Conservation (phyloP, 1,140 invertebrate genomes). For the Holotrichia oblita region DNA sequence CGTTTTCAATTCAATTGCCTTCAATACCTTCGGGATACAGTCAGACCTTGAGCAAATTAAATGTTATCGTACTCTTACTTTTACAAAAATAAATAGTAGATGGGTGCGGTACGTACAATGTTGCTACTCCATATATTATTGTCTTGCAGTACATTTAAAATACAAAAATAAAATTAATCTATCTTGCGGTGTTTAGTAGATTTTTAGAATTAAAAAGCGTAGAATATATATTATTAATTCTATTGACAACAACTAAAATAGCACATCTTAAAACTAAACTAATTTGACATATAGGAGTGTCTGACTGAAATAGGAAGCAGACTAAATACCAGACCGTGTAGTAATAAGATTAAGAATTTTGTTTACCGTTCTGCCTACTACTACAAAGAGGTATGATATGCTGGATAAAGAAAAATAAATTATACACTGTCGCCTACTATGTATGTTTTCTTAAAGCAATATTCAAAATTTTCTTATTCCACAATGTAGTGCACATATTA, state of each 20-base stretch:
- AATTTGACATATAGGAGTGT: too few relatives aligned
- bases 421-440: too few relatives aligned
- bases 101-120: not conserved
- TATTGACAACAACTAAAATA: too few relatives aligned
- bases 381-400: not conserved
- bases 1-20: not conserved
- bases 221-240: too few relatives aligned
- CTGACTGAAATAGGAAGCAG: too few relatives aligned
- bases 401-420: too few relatives aligned
- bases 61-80: constrained; percentile 23
- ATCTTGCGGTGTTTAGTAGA: not conserved
- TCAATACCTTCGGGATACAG: not conserved
- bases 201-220: not conserved
- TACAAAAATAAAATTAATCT: not conserved
- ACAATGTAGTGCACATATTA: too few relatives aligned
- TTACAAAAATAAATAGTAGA: constrained; percentile 17
- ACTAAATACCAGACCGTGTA: too few relatives aligned
- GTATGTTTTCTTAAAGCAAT: too few relatives aligned
- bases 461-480: too few relatives aligned
- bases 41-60: constrained; percentile 33
- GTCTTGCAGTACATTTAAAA: not conserved
- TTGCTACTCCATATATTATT: not conserved
- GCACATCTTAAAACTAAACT: too few relatives aligned
- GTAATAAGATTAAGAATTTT: not conserved
- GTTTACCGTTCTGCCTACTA: not conserved